phyloP scores from a whole-genome alignment of 2,113 vertebrate species.

The Cyanistes caeruleus region DNA sequence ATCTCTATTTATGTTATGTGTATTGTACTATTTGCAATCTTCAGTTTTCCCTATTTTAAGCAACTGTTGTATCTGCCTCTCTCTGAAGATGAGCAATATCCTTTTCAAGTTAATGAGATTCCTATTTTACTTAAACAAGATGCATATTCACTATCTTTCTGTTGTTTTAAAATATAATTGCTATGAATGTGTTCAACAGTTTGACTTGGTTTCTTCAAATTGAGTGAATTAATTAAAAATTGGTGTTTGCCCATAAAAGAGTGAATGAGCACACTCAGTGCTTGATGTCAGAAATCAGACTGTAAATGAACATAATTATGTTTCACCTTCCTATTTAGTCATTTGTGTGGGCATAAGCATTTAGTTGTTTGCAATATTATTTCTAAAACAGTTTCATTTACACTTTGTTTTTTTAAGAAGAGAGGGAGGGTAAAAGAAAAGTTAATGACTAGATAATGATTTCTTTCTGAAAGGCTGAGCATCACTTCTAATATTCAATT shows the following conservation, averaged over 20 bases:
- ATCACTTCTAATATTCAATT: slow-evolving; percentile 46
- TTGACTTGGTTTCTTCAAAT: slow-evolving; percentile 22
- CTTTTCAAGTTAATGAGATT: slow-evolving; percentile 49
- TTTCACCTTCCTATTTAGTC: slow-evolving; percentile 61
- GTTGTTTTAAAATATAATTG: slow-evolving; percentile 37
- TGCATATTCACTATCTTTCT: slow-evolving; percentile 25
- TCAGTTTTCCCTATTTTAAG: background rate
- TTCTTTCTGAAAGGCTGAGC: slow-evolving; percentile 51
- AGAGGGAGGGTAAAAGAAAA: slow-evolving; percentile 26
- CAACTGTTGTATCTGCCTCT: background rate
- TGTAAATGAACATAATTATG: slow-evolving; percentile 40
- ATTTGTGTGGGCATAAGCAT: slow-evolving; percentile 33
- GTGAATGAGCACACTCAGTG: background rate
- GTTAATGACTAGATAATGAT: slow-evolving; percentile 61
- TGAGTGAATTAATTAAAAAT: slow-evolving; percentile 47
- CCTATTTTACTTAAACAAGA: slow-evolving; percentile 27
- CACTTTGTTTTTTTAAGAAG: slow-evolving; percentile 23
- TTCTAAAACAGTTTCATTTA: slow-evolving; percentile 42
- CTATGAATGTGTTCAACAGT: background rate
- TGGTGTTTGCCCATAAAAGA: slow-evolving; percentile 35
- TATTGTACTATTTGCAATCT: background rate
- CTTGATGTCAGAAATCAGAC: slow-evolving; percentile 48
- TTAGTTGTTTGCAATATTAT: background rate
- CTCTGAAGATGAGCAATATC: background rate
- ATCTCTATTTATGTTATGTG: background rate